phyloP scores from a whole-genome alignment of 2,113 vertebrate species.

The Vombatus ursinus region DNA sequence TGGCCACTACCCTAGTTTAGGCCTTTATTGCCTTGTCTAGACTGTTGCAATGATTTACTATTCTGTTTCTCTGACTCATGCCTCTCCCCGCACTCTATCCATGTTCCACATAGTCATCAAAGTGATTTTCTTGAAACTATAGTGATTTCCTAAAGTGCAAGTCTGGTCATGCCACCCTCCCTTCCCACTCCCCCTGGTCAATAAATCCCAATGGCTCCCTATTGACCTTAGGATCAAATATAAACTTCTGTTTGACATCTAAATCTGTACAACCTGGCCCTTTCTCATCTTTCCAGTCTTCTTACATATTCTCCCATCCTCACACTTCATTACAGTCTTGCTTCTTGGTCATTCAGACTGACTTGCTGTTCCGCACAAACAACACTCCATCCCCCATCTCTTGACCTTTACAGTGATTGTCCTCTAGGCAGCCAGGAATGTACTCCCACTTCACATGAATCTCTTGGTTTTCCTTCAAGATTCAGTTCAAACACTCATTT shows the following conservation, averaged over 20 bases:
- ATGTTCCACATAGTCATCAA: not conserved
- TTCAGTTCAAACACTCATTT: not conserved
- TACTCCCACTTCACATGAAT: not conserved
- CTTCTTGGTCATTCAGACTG: too few species aligned
- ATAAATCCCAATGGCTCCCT: not conserved
- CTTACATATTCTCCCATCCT: not conserved
- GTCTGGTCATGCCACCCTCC: not conserved
- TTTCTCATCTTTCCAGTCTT: not conserved
- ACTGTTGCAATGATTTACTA: not conserved
- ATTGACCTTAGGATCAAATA: not conserved
- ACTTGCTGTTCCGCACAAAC: not conserved
- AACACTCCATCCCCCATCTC: not conserved
- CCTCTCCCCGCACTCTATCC: not conserved
- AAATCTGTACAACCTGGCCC: not conserved
- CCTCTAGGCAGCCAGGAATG: not conserved
- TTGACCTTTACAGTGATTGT: not conserved
- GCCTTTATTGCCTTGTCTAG: not conserved
- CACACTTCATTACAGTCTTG: not conserved
- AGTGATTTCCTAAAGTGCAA: not conserved
- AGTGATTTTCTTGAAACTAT: not conserved
- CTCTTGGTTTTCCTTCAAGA: not conserved
- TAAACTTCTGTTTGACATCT: not conserved
- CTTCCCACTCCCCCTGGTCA: not conserved
- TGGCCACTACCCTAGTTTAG: not conserved
- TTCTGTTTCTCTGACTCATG: not conserved